phyloP scores from a whole-genome alignment of 2,888 invertebrate genomes.

The Aphelenchoides bicaudatus region DNA sequence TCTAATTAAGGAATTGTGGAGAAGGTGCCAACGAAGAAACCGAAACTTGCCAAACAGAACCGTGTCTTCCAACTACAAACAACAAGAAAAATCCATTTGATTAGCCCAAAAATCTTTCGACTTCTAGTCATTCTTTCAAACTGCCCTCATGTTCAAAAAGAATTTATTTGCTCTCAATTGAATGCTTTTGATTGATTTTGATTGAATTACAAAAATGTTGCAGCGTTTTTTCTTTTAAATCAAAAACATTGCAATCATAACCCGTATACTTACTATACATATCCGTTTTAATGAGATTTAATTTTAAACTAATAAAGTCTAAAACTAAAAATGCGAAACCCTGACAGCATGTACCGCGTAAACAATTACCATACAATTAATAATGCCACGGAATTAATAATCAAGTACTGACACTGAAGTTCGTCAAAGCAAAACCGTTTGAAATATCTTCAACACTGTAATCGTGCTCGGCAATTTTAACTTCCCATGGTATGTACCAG shows the following conservation, averaged over 20 bases:
- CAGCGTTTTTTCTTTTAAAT: conserved; percentile 2
- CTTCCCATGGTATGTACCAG: no score
- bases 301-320: no score
- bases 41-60: conserved; percentile 14
- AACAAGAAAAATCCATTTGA: conserved; percentile 15
- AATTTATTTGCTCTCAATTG: no score
- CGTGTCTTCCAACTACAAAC: conserved; percentile 14
- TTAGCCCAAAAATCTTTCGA: conserved; percentile 1
- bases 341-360: no score
- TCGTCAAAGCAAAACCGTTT: neutral
- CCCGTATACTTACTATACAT: no score
- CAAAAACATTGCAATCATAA: neutral
- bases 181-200: no score
- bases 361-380: conserved; percentile 3
- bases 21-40: conserved; percentile 10
- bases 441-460: conserved; percentile 9
- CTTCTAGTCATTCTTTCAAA: conserved; percentile 3
- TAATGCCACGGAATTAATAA: neutral
- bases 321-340: no score
- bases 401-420: no score
- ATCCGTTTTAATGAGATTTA: no score
- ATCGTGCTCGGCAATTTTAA: conserved; percentile 10
- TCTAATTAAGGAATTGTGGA: neutral
- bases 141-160: no score
- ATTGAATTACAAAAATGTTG: neutral